Base-by-base conservation (phyloP, 2,113 vertebrate species). In the Progne subis region DNA sequence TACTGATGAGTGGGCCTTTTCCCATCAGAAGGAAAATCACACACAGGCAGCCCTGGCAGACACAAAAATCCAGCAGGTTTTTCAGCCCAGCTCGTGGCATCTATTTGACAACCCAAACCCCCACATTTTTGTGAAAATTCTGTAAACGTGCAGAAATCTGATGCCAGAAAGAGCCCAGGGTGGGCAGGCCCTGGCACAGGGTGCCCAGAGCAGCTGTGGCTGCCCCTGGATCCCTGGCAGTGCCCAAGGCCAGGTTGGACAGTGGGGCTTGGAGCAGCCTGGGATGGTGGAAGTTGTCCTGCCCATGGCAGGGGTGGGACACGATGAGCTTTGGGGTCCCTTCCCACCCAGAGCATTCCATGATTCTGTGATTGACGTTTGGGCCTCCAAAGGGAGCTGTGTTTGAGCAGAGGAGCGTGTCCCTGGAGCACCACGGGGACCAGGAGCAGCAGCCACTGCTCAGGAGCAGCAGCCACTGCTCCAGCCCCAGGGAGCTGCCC, bases 261-360 rank as follows among this genome's bases (percentile, higher is more conserved):
- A 37, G 7, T 0, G 0, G 39, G 12, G 39, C 28, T 47, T 4
- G 49, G 50, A 71, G 41, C 65, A 55, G 0, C 8, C 49, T 71
- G 57, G 50, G 43, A 2, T n/a, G n/a, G n/a, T n/a, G n/a, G n/a
- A n/a, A n/a, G n/a, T n/a, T n/a, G n/a, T n/a, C n/a, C n/a, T n/a
- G n/a, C n/a, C n/a, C n/a, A n/a, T n/a, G n/a, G n/a, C n/a, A n/a
- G n/a, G n/a, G n/a, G n/a, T n/a, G n/a, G n/a, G n/a, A n/a, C n/a
- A n/a, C n/a, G n/a, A n/a, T n/a, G n/a, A n/a, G n/a, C n/a, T n/a
- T n/a, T n/a, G n/a, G n/a, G n/a, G n/a, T n/a, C n/a, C n/a, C n/a
- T n/a, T n/a, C n/a, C n/a, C n/a, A n/a, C n/a, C n/a, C n/a, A n/a
- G 41, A 34, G 5, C 49, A 63, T 56, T 41, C n/a, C 19, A 6